Conservation (phyloP, 2,113 vertebrate genomes). For the Pluvianellus socialis region DNA sequence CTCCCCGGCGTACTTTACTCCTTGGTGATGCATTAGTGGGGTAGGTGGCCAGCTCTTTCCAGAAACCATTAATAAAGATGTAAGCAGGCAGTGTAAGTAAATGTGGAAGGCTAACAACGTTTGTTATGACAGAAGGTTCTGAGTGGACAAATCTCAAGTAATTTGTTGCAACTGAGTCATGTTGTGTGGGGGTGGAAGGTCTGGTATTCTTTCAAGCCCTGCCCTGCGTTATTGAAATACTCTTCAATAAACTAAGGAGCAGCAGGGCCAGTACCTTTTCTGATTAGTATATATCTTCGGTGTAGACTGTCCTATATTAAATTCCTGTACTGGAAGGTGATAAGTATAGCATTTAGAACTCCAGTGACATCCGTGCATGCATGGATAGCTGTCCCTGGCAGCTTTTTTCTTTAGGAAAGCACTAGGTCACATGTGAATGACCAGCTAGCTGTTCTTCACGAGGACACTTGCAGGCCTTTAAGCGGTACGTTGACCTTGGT, state of each 20-base stretch:
- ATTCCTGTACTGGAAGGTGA: neutral
- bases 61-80: neutral
- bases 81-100: neutral
- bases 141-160: neutral
- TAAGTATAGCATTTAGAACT: neutral
- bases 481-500: neutral
- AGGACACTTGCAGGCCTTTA: neutral
- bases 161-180: slow-evolving; percentile 13
- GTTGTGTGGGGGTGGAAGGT: neutral
- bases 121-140: neutral
- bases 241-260: neutral
- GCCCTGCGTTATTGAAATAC: neutral
- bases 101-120: neutral
- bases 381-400: neutral
- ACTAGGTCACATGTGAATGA: neutral
- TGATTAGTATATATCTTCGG: neutral
- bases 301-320: neutral
- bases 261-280: neutral
- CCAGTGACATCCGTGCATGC: neutral
- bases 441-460: neutral
- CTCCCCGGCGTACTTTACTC: neutral
- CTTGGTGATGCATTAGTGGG: neutral
- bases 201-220: neutral
- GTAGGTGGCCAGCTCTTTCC: neutral
- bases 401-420: neutral